Conservation (phyloP, 2,797 vertebrate genomes). For the Merluccius polli region DNA sequence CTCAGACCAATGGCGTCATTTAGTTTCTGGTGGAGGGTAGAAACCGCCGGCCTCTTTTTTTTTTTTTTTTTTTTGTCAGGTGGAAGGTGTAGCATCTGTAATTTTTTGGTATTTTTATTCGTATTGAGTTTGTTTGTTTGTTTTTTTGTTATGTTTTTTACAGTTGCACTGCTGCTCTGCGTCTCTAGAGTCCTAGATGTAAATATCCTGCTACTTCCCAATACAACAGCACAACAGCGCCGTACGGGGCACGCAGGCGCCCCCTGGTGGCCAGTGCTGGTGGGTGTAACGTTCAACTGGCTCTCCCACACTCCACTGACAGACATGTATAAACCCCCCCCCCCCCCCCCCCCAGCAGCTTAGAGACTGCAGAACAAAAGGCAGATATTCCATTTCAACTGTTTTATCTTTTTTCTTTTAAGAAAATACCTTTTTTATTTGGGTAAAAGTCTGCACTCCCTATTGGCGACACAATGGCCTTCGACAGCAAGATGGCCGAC, state of each 20-base stretch:
- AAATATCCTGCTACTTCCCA: constrained; percentile 80
- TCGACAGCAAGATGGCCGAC: constrained; percentile 58
- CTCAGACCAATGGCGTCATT: not conserved
- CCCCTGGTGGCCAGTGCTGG: constrained; percentile 47
- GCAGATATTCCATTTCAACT: constrained; percentile 42
- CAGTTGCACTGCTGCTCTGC: constrained; percentile 56
- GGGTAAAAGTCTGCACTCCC: constrained; percentile 59
- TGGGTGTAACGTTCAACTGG: constrained; percentile 51
- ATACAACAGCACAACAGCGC: constrained; percentile 54
- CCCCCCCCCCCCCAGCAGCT: constrained; percentile 55
- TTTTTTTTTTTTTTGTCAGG: not conserved
- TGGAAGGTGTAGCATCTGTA: not conserved
- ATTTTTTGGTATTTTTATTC: not conserved
- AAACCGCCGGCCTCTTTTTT: not conserved
- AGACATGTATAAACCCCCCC: constrained; percentile 51
- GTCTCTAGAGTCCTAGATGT: constrained; percentile 71
- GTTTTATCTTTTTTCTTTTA: constrained; percentile 28
- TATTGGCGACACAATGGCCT: constrained; percentile 54
- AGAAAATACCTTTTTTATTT: constrained; percentile 38
- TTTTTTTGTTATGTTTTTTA: constrained; percentile 39
- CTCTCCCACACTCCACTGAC: constrained; percentile 65
- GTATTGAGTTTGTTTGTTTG: not conserved
- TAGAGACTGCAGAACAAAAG: constrained; percentile 48
- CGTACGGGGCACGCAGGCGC: constrained; percentile 44
- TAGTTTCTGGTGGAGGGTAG: not conserved